These are phyloP conservation scores for Spodoptera picta DNA, from an alignment of 2,888 invertebrate species.

Conservation along the genomic window DNA sequence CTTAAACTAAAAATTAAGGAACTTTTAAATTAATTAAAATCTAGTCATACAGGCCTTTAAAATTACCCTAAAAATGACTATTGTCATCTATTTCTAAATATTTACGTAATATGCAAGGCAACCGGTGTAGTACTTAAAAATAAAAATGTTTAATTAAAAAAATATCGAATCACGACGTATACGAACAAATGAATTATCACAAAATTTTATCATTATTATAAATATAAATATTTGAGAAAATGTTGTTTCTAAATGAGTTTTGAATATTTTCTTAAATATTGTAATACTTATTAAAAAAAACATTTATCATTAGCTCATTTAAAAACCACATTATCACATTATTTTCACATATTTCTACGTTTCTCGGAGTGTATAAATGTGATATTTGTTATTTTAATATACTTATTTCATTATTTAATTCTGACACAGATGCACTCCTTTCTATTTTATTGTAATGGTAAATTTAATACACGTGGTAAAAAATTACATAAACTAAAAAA, in stretches of 20 bases:
- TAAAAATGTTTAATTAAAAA: slow-evolving; percentile 52
- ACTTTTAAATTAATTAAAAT: slow-evolving; percentile 10
- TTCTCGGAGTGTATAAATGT: slow-evolving; percentile 40
- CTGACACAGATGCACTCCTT: slow-evolving; percentile 54
- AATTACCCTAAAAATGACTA: slow-evolving; percentile 50
- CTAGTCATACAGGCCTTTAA: slow-evolving; percentile 58
- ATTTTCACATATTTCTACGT: slow-evolving; percentile 40
- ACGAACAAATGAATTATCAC: slow-evolving; percentile 77
- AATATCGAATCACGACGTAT: slow-evolving; percentile 65
- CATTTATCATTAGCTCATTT: slow-evolving; percentile 4
- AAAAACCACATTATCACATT: slow-evolving; percentile 41
- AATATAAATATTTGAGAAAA: slow-evolving; percentile 32
- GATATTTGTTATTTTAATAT: slow-evolving; percentile 31
- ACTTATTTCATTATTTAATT: slow-evolving; percentile 39
- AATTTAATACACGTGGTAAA: slow-evolving; percentile 68
- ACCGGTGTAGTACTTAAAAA: slow-evolving; percentile 70
- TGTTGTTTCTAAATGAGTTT: slow-evolving; percentile 36
- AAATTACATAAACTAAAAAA: slow-evolving; percentile 59
- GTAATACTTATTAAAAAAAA: no score
- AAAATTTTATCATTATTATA: slow-evolving; percentile 57
- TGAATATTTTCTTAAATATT: no score
- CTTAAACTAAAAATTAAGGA: neutral
- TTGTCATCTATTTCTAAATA: slow-evolving; percentile 50
- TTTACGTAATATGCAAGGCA: slow-evolving; percentile 84
- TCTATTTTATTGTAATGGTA: slow-evolving; percentile 60